A percentile compares a stretch with the other conserved stretches of the same genome.
These are phyloP conservation scores for Cherax destructor DNA, from an alignment of 1,140 invertebrate genomes.

Conservation along the genomic window DNA sequence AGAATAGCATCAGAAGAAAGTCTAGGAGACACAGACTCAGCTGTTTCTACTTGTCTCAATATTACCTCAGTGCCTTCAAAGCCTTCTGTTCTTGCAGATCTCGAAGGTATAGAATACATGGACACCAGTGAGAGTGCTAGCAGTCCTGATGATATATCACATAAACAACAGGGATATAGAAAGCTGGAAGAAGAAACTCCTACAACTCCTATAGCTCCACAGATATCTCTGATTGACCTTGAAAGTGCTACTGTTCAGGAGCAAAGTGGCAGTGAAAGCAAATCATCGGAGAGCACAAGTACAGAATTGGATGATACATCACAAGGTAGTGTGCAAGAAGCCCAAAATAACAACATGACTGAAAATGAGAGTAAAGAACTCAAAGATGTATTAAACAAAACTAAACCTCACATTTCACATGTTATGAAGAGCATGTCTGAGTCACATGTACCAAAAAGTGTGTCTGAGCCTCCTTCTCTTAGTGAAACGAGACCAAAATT, in stretches of 20 bases:
- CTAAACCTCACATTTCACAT: neutral
- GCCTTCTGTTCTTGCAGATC: slow-evolving; percentile 72
- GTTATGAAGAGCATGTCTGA: neutral
- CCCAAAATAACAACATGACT: slow-evolving; percentile 1
- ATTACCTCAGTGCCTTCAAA: slow-evolving; percentile 57
- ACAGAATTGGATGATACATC: slow-evolving; percentile 38
- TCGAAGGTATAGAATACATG: slow-evolving; percentile 84
- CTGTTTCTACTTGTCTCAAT: slow-evolving; percentile 55
- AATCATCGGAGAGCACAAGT: slow-evolving; percentile 37
- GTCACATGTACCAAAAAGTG: slow-evolving; percentile 22
- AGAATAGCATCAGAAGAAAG: slow-evolving; percentile 70
- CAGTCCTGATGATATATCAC: slow-evolving; percentile 71
- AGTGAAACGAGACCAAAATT: slow-evolving; percentile 20
- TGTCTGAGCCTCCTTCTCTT: slow-evolving; percentile 51
- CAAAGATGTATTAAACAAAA: neutral
- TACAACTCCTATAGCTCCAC: slow-evolving; percentile 48
- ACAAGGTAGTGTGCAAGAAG: slow-evolving; percentile 59
- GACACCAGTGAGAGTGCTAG: slow-evolving; percentile 76
- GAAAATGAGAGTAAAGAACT: neutral
- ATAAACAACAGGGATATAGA: slow-evolving; percentile 41
- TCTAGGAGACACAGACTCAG: slow-evolving; percentile 68
- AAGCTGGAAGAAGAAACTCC: slow-evolving; percentile 55
- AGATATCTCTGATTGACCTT: slow-evolving; percentile 41
- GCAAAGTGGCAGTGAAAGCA: slow-evolving; percentile 9
- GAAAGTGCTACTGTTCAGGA: neutral